These are phyloP conservation scores for Kryptolebias ocellatus DNA, from an alignment of 2,797 vertebrate species.

Conservation along the genomic window DNA sequence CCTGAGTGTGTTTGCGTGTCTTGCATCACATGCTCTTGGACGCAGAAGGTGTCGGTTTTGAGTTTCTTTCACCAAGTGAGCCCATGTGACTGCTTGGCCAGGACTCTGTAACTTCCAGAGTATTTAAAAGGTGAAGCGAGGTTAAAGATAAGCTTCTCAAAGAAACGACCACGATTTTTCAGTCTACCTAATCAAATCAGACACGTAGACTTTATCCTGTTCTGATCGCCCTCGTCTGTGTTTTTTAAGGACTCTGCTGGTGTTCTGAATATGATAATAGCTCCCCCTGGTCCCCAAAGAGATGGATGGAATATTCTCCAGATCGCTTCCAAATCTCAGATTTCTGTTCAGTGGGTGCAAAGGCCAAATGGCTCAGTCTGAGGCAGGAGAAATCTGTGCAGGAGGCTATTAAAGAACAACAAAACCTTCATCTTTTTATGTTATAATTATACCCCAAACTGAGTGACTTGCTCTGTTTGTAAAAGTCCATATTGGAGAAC, in stretches of 20 bases:
- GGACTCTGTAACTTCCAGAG: slow-evolving; percentile 61
- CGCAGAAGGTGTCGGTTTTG: slow-evolving; percentile 82
- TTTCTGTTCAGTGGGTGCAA: slow-evolving; percentile 45
- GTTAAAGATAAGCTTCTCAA: slow-evolving; percentile 44
- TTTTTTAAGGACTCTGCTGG: slow-evolving; percentile 26
- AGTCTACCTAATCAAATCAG: not conserved
- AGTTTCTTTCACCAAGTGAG: slow-evolving; percentile 81
- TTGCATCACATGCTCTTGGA: slow-evolving; percentile 82
- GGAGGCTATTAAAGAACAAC: not conserved
- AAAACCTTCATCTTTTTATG: too few relatives aligned
- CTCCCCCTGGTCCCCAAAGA: slow-evolving; percentile 26
- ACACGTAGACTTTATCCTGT: not conserved
- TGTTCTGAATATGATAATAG: slow-evolving; percentile 40
- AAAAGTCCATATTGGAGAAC: not conserved
- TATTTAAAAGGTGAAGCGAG: slow-evolving; percentile 73
- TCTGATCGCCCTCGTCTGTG: slow-evolving; percentile 1
- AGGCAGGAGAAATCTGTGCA: slow-evolving; percentile 21
- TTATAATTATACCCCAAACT: not conserved
- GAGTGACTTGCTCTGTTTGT: not conserved
- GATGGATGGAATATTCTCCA: slow-evolving; percentile 50
- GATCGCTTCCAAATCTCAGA: slow-evolving; percentile 53
- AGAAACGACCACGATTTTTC: not conserved
- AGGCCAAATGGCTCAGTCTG: slow-evolving; percentile 65
- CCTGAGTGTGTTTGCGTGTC: slow-evolving; percentile 53
- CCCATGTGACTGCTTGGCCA: slow-evolving; percentile 77